Conservation (phyloP, 2,888 invertebrate genomes). For the Agriopis aurantiaria region DNA sequence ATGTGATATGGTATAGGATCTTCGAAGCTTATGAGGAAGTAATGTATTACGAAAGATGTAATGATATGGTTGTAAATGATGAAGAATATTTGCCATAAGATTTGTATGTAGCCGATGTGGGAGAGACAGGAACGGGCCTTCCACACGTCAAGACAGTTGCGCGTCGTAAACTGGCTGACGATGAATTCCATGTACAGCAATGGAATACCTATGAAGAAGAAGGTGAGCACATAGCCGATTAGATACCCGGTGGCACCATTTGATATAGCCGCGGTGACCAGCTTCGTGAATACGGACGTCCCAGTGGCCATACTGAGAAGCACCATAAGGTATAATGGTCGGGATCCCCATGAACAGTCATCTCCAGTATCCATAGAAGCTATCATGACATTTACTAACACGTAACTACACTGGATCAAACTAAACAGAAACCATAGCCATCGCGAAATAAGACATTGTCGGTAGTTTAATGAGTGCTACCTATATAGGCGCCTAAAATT, state of each 20-base stretch:
- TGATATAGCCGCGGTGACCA: constrained; percentile 57
- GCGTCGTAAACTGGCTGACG: constrained; percentile 73
- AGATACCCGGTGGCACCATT: constrained; percentile 64
- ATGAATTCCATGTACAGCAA: constrained; percentile 75
- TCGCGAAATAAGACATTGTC: constrained; percentile 14
- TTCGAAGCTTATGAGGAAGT: constrained; percentile 76
- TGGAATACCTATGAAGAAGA: constrained; percentile 68
- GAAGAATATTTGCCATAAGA: constrained; percentile 63
- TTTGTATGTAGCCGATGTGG: constrained; percentile 68
- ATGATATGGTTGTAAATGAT: constrained; percentile 62
- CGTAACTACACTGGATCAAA: neutral
- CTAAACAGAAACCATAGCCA: constrained; percentile 12
- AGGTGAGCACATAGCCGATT: constrained; percentile 52
- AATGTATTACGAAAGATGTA: constrained; percentile 68
- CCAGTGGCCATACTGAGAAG: constrained; percentile 64
- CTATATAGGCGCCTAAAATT: neutral
- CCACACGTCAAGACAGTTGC: constrained; percentile 75
- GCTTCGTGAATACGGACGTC: constrained; percentile 51
- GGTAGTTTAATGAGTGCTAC: neutral
- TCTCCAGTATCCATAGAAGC: constrained; percentile 29
- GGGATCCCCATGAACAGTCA: constrained; percentile 47
- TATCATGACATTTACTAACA: constrained; percentile 28
- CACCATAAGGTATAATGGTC: constrained; percentile 54
- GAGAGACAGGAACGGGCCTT: constrained; percentile 66
- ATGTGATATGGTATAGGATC: constrained; percentile 68